Evolutionary conservation across 2,113 vertebrate species (phyloP), one percentile per base, ranked within the genome.

Genomic region (Xiphophorus hellerii): DNA sequence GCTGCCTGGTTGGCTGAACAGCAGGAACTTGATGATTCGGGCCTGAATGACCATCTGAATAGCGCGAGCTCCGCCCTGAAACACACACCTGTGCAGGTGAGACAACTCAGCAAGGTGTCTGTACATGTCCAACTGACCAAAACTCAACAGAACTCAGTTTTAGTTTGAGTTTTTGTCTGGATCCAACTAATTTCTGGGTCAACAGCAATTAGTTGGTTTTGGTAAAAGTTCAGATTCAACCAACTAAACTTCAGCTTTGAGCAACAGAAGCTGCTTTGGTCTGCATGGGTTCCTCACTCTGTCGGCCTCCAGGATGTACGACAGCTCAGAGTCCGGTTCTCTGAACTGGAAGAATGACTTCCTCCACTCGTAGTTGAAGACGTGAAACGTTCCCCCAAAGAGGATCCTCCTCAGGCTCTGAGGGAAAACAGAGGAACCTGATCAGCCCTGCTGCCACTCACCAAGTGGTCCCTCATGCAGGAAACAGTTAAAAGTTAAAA

Each of bases 21-120:
- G 87, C 80, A 98, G 83, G 79, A 94, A 42, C 78, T 94, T 94
- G 80, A 98, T 90, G 83, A 98, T 70, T 12, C 92, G 84, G 0
- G 94, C 95, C 81, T 98, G 97, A 0, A 98, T 88, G 0, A 92
- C 95, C 91, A 95, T 96, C 93, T 96, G 95, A 68, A 98, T 61
- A 29, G 94, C 88, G 66, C 77, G 84, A 0, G 92, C 71, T 62
- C 95, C 96, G 7, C 93, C 94, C 96, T 97, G 83, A 4, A 85
- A 79, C 58, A 83, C 42, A 85, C 71, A 88, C 76, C 79, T 29
- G 67, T 27, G 7, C 74, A 80, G 69, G 74, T 77, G 62, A 81
- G 70, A 77, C 12, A 30, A 33, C 20, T n/a, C 35, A 37, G n/a
- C 25, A 58, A 11, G 22, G 7, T 58, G 25, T n/a, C 51, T 58